Evolutionary conservation across 2,888 invertebrate genomes (phyloP), one percentile per base, ranked within the genome.

Genomic region (Latheticus oryzae): DNA sequence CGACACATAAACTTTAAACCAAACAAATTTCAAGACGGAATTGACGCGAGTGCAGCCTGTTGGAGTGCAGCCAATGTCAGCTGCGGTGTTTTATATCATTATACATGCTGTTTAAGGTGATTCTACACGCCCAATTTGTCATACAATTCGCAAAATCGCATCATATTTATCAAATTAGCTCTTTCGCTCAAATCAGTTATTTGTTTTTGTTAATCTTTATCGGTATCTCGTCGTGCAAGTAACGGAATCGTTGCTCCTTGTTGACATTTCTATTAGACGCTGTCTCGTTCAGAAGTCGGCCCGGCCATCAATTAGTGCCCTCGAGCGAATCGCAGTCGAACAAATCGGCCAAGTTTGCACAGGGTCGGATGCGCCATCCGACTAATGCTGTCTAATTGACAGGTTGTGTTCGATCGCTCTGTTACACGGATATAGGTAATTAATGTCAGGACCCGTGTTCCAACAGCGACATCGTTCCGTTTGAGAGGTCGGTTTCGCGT

Each of bases 361-460:
- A 66, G 61, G 64, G 62, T 60, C 12, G 33, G 8, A 19, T 43
- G 32, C 24, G 35, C 19, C 65, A 66, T 67, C 63, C 53, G 62
- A 73, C 75, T 78, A 78, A 78, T 78, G 72, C 78, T 70, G 74
- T 76, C 77, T 78, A 78, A 78, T 78, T 78, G 78, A 78, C 78
- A 78, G 78, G 76, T 77, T 75, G 76, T 77, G 78, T 78, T 76
- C 77, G 75, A 76, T 76, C 74, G 75, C 68, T 65, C 70, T 68
- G 73, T 74, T 76, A 77, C 78, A 77, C 76, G 77, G 77, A 78
- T 78, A 76, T 78, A 78, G 78, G 77, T 78, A 78, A 78, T 78
- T 77, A 78, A 78, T 75, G 78, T 78, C 78, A 77, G 74, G 73
- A 76, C 75, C 77, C 77, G 76, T 76, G 78, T 77, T 75, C 73